Evolutionary conservation across 37 sponge, comb jelly and placozoan genomes (phyloP).

Genomic region (Axinella damicornis): DNA sequence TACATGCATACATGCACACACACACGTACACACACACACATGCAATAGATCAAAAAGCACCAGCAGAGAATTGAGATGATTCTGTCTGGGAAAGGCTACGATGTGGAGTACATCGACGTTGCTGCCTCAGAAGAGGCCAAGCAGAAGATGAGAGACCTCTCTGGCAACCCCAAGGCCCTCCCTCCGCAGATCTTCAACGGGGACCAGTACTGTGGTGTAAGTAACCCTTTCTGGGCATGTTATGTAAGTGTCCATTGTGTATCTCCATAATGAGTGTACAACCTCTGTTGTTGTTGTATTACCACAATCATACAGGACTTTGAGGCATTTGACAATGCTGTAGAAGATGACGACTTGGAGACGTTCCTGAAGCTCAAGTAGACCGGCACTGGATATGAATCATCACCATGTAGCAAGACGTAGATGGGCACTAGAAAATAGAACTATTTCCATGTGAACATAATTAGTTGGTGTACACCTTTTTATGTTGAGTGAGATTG

Average conservation of each 20-base stretch:
- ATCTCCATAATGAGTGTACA: background rate
- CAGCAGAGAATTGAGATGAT: slow-evolving; percentile 90
- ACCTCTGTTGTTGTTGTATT: slow-evolving; percentile 8
- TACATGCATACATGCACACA: background rate
- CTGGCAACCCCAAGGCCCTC: slow-evolving; percentile 76
- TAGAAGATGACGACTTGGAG: slow-evolving; percentile 78
- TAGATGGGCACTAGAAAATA: no score
- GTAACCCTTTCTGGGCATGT: background rate
- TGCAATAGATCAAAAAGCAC: slow-evolving; percentile 90
- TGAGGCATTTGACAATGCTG: slow-evolving; percentile 85
- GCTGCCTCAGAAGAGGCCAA: slow-evolving; percentile 76
- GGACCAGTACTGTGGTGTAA: slow-evolving; percentile 83
- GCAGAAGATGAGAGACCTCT: slow-evolving; percentile 78
- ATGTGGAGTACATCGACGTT: slow-evolving; percentile 70
- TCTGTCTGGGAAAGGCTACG: slow-evolving; percentile 75
- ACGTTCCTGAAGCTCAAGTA: slow-evolving; percentile 83
- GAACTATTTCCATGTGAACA: no score
- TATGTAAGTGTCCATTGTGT: no score
- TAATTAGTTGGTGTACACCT: no score
- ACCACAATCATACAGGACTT: slow-evolving; percentile 64
- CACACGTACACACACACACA: background rate
- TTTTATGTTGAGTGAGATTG: no score
- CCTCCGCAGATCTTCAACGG: slow-evolving; percentile 89
- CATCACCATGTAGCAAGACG: no score
- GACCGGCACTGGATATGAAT: no score